These are phyloP conservation scores for Ctenopoma multispine DNA, from an alignment of 2,797 vertebrate species.

Conservation along the genomic window DNA sequence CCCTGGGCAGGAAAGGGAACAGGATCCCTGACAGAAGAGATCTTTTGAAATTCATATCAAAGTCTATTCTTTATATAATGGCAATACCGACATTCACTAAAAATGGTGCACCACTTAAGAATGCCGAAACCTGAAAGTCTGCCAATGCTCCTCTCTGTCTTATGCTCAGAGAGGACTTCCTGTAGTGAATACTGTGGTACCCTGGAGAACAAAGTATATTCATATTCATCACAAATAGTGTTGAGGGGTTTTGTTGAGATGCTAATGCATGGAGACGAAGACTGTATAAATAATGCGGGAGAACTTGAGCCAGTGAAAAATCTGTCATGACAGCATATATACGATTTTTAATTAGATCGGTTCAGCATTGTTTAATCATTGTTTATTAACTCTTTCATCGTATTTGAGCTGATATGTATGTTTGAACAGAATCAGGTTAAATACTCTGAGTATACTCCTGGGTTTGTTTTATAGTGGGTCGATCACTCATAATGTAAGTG, in stretches of 20 bases:
- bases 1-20: no score
- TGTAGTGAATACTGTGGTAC: background rate
- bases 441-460: background rate
- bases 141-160: background rate
- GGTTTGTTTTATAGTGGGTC: background rate
- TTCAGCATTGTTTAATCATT: background rate
- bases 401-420: background rate
- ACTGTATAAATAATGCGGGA: constrained; percentile 1
- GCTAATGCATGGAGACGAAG: constrained; percentile 42
- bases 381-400: background rate
- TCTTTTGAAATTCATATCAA: background rate
- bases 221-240: background rate
- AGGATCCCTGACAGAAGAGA: no score
- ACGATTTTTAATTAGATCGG: background rate
- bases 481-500: constrained; percentile 11
- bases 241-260: constrained; percentile 11
- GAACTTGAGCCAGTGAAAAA: background rate
- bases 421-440: background rate
- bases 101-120: constrained; percentile 17
- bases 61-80: background rate
- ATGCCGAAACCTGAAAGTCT: constrained; percentile 6
- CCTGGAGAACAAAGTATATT: background rate
- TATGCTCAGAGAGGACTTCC: background rate
- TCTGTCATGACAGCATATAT: background rate
- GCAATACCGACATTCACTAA: background rate